Conservation (phyloP, 1,140 invertebrate genomes). For the Apis dorsata region DNA sequence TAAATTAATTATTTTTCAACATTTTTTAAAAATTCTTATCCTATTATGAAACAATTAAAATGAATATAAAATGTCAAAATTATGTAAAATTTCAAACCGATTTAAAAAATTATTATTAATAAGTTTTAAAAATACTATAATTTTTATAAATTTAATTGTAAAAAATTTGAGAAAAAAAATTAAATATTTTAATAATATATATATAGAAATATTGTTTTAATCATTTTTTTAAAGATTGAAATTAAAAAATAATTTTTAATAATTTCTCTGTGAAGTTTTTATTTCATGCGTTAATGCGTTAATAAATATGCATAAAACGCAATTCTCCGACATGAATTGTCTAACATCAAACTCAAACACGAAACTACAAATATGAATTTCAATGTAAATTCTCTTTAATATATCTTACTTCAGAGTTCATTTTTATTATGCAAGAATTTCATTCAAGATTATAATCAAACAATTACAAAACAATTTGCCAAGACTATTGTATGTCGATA, state of each 20-base stretch:
- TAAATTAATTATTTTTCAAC: no score
- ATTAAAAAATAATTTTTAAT: background rate
- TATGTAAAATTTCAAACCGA: no score
- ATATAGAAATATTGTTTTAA: background rate
- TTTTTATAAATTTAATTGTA: no score
- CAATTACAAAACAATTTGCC: no score
- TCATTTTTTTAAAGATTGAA: background rate
- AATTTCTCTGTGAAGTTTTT: background rate
- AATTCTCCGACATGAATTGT: background rate
- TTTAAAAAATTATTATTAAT: no score
- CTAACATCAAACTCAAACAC: constrained; percentile 28
- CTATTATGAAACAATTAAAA: no score
- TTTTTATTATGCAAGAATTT: constrained; percentile 11
- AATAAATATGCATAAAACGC: background rate
- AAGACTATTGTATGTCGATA: no score
- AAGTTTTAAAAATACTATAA: no score
- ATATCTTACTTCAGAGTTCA: background rate
- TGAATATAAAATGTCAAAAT: no score
- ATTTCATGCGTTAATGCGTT: background rate
- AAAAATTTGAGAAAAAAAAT: no score
- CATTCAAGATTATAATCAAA: background rate
- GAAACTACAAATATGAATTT: constrained; percentile 20
- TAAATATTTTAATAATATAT: background rate
- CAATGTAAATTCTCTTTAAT: constrained; percentile 8
- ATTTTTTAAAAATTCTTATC: no score